Percentiles rank a stretch among this genome's conserved stretches.
These are phyloP conservation scores for Brachypteracias leptosomus DNA, from an alignment of 2,113 vertebrate genomes.

Conservation along the genomic window DNA sequence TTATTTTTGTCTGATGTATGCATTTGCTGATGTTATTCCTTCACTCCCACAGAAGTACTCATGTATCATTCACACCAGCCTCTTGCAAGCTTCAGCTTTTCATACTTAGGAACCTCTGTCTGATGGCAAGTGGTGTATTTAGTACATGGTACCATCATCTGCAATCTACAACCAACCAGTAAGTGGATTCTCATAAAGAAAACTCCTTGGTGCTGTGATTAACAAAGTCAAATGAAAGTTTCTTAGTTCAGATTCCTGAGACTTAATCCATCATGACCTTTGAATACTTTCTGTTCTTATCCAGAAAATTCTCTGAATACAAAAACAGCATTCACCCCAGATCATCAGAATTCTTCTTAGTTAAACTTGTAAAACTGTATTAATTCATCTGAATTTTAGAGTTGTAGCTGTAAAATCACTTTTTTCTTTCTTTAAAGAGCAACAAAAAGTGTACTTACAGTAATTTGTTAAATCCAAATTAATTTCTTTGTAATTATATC, in stretches of 20 bases:
- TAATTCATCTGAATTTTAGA: not conserved
- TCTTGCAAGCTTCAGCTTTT: not conserved
- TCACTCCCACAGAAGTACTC: not conserved
- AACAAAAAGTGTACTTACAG: not conserved
- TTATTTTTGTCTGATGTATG: not conserved
- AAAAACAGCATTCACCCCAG: not conserved
- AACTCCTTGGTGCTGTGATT: not conserved
- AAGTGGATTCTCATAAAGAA: not conserved
- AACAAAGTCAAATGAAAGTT: constrained; percentile 9
- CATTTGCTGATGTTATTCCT: not conserved
- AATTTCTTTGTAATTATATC: not conserved
- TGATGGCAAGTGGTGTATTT: not conserved
- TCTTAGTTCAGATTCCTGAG: constrained; percentile 1
- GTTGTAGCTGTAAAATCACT: not conserved
- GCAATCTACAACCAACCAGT: not conserved
- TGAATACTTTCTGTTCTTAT: constrained; percentile 16
- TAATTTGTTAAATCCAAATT: not conserved
- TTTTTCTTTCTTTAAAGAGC: not conserved
- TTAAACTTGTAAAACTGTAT: not conserved
- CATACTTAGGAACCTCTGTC: not conserved
- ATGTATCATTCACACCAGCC: not conserved
- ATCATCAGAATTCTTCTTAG: not conserved
- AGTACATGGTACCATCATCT: not conserved
- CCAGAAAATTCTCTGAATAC: not conserved
- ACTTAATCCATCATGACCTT: constrained; percentile 5